Conservation (phyloP, 2,113 vertebrate genomes). For the Poeciliopsis retropinna region DNA sequence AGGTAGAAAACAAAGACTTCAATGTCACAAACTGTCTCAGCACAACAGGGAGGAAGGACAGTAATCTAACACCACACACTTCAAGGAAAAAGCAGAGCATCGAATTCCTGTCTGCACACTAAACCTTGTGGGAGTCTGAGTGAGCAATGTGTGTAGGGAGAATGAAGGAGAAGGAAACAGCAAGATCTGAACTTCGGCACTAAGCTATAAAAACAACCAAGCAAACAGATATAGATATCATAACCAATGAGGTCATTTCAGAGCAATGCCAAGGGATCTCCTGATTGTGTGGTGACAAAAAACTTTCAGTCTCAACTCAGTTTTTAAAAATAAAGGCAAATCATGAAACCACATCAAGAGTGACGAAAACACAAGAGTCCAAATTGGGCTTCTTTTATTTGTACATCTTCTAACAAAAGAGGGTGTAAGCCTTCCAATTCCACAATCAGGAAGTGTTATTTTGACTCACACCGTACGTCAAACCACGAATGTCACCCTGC, state of each 20-base stretch:
- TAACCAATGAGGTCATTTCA: conserved; percentile 43
- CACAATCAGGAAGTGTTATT: conserved; percentile 30
- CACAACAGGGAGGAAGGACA: conserved; percentile 43
- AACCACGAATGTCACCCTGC: conserved; percentile 18
- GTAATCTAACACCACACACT: conserved; percentile 67
- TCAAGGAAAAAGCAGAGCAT: conserved; percentile 51
- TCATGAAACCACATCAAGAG: not conserved
- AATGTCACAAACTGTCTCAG: conserved; percentile 57
- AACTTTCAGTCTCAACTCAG: not conserved
- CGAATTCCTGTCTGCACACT: conserved; percentile 33
- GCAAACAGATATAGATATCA: conserved; percentile 57
- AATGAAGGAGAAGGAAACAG: not conserved
- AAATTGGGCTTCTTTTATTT: conserved; percentile 9
- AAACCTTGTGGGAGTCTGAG: conserved; percentile 9
- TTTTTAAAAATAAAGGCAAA: conserved; percentile 5
- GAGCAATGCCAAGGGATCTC: not conserved
- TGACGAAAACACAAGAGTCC: not conserved
- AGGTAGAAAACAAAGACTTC: conserved; percentile 43
- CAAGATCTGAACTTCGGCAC: conserved; percentile 35
- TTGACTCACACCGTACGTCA: conserved; percentile 36
- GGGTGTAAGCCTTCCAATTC: conserved; percentile 8
- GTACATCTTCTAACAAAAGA: conserved; percentile 18
- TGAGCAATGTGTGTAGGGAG: not conserved
- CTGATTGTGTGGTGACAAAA: conserved; percentile 4
- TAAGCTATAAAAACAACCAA: conserved; percentile 23